Conservation (phyloP, 2,888 invertebrate species). For the Stomorhina lunata region DNA sequence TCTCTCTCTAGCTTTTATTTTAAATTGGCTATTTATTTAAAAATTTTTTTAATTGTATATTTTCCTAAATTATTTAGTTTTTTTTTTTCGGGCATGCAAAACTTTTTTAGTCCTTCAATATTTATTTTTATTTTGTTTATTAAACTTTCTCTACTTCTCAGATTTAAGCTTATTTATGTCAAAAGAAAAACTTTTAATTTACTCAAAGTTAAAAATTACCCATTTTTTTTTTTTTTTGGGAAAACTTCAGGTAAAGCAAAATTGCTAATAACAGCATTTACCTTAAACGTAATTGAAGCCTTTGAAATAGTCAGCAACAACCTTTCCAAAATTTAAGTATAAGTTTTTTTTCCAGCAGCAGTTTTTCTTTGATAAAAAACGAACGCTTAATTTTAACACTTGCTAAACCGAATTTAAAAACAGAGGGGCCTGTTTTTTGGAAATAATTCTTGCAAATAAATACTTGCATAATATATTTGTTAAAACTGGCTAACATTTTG, state of each 20-base stretch:
- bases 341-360: conserved; percentile 1
- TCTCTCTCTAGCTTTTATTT: too few relatives aligned
- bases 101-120: too few relatives aligned
- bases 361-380: conserved; percentile 20
- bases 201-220: background rate
- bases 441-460: too few relatives aligned
- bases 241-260: background rate
- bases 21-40: too few relatives aligned
- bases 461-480: too few relatives aligned
- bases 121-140: too few relatives aligned
- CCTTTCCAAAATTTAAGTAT: background rate
- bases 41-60: too few relatives aligned
- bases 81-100: background rate
- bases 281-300: conserved; percentile 15
- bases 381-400: background rate
- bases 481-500: too few relatives aligned
- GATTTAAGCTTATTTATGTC: background rate
- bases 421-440: background rate
- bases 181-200: conserved; percentile 13
- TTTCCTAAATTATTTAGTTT: background rate
- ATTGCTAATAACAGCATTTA: conserved; percentile 21
- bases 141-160: background rate
- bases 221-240: background rate
- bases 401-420: background rate
- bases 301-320: conserved; percentile 1